Conservation (phyloP, 2,113 vertebrate species). For the Callionymus lyra region DNA sequence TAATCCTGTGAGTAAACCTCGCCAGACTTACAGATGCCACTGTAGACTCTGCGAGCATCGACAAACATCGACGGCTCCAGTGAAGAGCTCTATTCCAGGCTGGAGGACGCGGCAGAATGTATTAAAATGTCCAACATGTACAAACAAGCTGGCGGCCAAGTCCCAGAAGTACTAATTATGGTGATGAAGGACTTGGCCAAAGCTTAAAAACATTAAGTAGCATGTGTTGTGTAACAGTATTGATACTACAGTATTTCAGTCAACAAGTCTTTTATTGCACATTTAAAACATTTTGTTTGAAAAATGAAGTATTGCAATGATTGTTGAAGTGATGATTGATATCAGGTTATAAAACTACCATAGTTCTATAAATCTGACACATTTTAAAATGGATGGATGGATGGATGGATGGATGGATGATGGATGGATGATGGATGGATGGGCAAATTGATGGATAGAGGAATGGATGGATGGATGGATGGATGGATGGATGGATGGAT, state of each 20-base stretch:
- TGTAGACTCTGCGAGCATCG: conserved; percentile 4
- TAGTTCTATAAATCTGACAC: too few relatives aligned
- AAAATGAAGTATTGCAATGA: too few relatives aligned
- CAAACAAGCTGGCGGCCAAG: conserved; percentile 28
- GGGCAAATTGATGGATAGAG: too few relatives aligned
- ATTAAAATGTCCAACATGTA: conserved; percentile 23
- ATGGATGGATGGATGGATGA: too few relatives aligned
- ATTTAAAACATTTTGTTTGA: too few relatives aligned
- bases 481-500: too few relatives aligned
- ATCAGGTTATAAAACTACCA: too few relatives aligned
- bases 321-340: too few relatives aligned
- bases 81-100: conserved; percentile 20
- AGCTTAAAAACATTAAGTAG: conserved; percentile 19
- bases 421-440: too few relatives aligned
- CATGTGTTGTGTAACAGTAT: conserved; percentile 17
- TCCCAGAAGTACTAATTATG: conserved; percentile 30
- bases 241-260: neutral
- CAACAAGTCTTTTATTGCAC: too few relatives aligned
- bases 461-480: too few relatives aligned
- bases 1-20: conserved; percentile 36
- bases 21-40: conserved; percentile 35
- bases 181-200: conserved; percentile 23
- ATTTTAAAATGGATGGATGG: too few relatives aligned
- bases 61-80: conserved; percentile 9
- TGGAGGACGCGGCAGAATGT: conserved; percentile 15